phyloP scores from a whole-genome alignment of 2,113 vertebrate species.

The Uria lomvia region DNA sequence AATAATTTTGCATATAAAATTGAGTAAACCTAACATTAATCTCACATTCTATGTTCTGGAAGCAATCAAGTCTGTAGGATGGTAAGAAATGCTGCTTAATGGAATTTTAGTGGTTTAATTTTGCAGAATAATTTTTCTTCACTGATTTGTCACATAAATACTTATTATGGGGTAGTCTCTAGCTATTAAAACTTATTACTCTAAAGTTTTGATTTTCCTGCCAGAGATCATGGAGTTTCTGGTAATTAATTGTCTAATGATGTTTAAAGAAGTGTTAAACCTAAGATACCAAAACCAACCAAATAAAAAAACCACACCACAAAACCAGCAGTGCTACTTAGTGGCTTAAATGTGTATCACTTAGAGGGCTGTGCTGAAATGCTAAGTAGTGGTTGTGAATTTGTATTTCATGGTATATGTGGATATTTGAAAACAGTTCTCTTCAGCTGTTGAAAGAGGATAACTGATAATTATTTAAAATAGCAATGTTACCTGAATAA shows the following conservation, averaged over 20 bases:
- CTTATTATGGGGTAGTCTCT: neutral
- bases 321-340: neutral
- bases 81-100: neutral
- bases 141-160: neutral
- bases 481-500: neutral
- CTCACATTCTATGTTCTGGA: neutral
- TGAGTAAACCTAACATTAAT: neutral
- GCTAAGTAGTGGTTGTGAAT: neutral
- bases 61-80: neutral
- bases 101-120: neutral
- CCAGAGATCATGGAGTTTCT: neutral
- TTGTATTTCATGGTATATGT: neutral
- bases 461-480: neutral
- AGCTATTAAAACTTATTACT: neutral
- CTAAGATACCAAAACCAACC: neutral
- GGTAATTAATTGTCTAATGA: neutral
- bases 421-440: neutral
- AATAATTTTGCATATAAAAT: neutral
- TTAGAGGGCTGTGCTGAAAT: neutral
- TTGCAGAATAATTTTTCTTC: neutral
- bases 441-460: neutral
- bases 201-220: neutral
- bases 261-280: neutral
- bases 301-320: neutral
- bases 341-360: neutral